Evolutionary conservation across 2,113 vertebrate species (phyloP).

Genomic region (Daboia siamensis): DNA sequence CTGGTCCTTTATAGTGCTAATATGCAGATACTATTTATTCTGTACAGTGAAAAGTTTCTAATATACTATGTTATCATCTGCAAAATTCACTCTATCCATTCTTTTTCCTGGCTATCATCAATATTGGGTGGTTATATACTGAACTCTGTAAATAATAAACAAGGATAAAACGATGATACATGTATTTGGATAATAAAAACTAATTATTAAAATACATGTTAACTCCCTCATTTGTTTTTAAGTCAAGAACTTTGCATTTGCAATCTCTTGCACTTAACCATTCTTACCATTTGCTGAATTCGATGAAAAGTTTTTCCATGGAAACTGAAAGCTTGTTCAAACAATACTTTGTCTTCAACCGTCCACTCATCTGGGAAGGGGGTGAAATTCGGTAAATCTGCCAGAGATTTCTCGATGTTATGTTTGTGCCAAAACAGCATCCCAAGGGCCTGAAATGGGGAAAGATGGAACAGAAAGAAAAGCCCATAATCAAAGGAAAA

Average conservation of each 20-base stretch:
- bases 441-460: constrained; percentile 81
- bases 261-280: neutral
- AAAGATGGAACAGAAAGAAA: constrained; percentile 9
- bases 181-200: neutral
- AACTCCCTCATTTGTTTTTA: neutral
- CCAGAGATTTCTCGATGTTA: constrained; percentile 93
- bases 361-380: constrained; percentile 97
- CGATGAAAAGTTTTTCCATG: constrained; percentile 95
- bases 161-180: neutral
- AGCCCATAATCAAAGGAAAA: neutral
- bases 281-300: constrained; percentile 94
- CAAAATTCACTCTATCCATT: neutral
- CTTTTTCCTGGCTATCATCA: neutral
- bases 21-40: neutral
- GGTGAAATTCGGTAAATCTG: constrained; percentile 94
- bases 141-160: neutral
- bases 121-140: neutral
- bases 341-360: constrained; percentile 93
- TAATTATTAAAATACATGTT: neutral
- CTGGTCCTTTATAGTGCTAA: neutral
- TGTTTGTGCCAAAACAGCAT: constrained; percentile 99
- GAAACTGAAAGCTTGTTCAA: constrained; percentile 96
- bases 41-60: neutral
- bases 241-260: neutral
- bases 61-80: neutral